Percentiles rank a stretch among this genome's conserved stretches.
phyloP scores from a whole-genome alignment of 2,888 invertebrate genomes.

The Harpalus rubripes region DNA sequence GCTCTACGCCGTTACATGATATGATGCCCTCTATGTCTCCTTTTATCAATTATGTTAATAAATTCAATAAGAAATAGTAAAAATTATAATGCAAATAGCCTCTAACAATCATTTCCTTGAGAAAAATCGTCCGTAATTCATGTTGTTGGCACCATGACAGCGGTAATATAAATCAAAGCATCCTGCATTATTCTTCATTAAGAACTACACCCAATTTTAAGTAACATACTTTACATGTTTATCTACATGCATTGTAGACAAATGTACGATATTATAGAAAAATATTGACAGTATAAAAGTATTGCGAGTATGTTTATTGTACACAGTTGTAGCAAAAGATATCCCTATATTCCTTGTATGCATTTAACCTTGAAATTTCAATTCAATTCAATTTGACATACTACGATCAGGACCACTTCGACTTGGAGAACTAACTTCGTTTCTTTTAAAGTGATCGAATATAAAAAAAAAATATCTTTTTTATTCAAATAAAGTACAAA shows the following conservation, averaged over 20 bases:
- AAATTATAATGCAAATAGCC: too few species aligned
- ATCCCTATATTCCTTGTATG: conserved; percentile 18
- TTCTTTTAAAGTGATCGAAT: not conserved
- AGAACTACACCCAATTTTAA: conserved; percentile 4
- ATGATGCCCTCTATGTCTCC: too few species aligned
- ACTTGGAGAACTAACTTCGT: not conserved
- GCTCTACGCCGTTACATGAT: too few species aligned
- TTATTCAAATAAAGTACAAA: not conserved
- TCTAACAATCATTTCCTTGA: too few species aligned
- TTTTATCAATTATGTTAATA: too few species aligned
- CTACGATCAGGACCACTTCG: conserved; percentile 23
- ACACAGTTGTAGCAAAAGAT: conserved; percentile 45
- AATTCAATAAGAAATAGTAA: too few species aligned
- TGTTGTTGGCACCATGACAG: not conserved
- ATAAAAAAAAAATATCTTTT: too few species aligned
- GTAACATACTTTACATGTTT: not conserved
- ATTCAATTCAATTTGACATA: conserved; percentile 39
- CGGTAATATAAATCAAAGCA: not conserved
- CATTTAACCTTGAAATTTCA: conserved; percentile 61
- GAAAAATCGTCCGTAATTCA: not conserved
- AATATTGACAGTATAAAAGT: conserved; percentile 62
- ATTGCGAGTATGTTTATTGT: conserved; percentile 58
- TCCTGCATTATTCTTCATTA: not conserved
- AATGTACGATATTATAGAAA: conserved; percentile 44
- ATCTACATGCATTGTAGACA: not conserved